Evolutionary conservation across 2,797 vertebrate genomes (phyloP), one percentile per base, ranked within the genome.

Genomic region (Odontamblyopus lacepedii): DNA sequence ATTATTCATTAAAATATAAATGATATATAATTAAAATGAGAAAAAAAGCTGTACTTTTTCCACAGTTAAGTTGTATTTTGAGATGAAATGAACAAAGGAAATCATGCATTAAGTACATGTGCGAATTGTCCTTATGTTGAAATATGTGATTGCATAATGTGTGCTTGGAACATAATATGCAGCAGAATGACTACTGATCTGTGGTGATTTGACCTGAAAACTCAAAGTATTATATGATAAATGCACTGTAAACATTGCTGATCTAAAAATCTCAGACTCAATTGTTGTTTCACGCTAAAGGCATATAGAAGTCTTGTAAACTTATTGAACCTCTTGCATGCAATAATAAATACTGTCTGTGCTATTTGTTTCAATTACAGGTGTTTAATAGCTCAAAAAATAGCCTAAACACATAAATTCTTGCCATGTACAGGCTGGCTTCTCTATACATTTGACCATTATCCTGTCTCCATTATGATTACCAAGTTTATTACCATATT

Each of bases 201-300:
- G 69, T 66, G 29, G 18, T 41, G 41, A 84, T 55, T 67, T 70
- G 57, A 80, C 72, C 75, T 77, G 67, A 26, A 80, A 71, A 77
- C 35, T 35, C 56, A 69, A 65, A 3, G 18, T 71, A 56, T 71
- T 63, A 15, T 74, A 30, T 71, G 61, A n/a, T 44, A 75, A 76
- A 29, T 63, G 6, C 44, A 71, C 32, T 63, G 56, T 61, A 71
- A 29, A 75, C 64, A 35, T 2, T 44, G 48, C 15, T 74, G 19
- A 72, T 69, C 44, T 67, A 18, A 26, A 57, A 19, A 23, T 11
- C 19, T 19, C 18, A 7, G 19, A 53, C 51, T n/a, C n/a, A 55
- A 9, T 5, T 29, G 55, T 57, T 57, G 12, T 26, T 8, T 56
- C 1, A 56, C 8, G n/a, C 51, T 57, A 57, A 57, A 57, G 53